Percentiles rank a stretch among this genome's conserved stretches.
Evolutionary conservation across 2,888 invertebrate genomes (phyloP).

Genomic region (Tridacna gigas): DNA sequence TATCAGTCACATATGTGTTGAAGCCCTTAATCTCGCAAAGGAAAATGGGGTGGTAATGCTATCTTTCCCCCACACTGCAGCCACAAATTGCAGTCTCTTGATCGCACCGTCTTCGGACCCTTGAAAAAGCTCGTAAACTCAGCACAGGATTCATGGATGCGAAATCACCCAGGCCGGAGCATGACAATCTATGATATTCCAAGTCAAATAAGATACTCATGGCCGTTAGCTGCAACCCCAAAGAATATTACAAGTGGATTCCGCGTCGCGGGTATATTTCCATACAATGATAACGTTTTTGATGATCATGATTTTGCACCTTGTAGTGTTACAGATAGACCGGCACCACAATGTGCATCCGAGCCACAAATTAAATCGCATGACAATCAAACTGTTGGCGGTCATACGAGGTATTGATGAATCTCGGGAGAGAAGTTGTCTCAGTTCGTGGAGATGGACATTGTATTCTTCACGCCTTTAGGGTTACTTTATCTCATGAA

Average conservation of each 20-base stretch:
- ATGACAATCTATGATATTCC: slow-evolving; percentile 12
- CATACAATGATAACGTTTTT: neutral
- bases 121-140: neutral
- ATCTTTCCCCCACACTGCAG: neutral
- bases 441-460: neutral
- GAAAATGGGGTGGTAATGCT: neutral
- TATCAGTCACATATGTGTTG: neutral
- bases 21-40: too few relatives aligned
- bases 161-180: neutral
- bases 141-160: neutral
- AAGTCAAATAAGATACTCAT: neutral
- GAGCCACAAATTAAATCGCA: neutral
- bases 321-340: slow-evolving; percentile 1
- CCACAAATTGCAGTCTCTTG: slow-evolving; percentile 1
- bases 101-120: neutral
- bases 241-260: neutral
- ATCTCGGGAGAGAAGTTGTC: slow-evolving; percentile 1
- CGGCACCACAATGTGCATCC: neutral
- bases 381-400: neutral
- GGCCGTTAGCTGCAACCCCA: neutral
- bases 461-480: neutral
- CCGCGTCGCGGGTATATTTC: neutral
- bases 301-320: neutral
- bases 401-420: neutral
- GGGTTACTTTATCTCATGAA: neutral